Evolutionary conservation across 1,140 invertebrate genomes (phyloP), one percentile per base, ranked within the genome.

Genomic region (Thaumetopoea pityocampa): DNA sequence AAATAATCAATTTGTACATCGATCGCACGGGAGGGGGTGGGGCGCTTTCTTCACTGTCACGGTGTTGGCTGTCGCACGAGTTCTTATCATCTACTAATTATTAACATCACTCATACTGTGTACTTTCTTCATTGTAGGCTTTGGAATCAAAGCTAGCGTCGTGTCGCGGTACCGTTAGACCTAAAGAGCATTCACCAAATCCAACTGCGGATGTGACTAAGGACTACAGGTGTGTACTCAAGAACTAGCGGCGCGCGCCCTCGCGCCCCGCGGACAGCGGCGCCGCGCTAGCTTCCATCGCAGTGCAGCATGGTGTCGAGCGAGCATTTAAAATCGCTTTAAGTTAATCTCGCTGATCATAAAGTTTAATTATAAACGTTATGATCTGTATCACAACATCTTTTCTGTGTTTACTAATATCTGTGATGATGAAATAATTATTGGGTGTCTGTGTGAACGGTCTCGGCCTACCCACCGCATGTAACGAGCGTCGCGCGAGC

Each of bases 91-190:
- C 19, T 71, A 81, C 74, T 79, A 83, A 80, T 73, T 67, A 72
- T 66, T 69, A 82, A 79, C 65, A 67, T 67, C 74, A 76, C 79
- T 79, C 77, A 80, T 81, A 61, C 81, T 70, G 49, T 77, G 67
- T 67, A 68, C 53, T 84, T 86, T 81, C 72, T 80, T 77, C 69
- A 73, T 82, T 81, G 73, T 82, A 85, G 85, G 85, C 78, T 69
- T 81, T 86, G 83, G 85, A 86, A 86, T 85, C 85, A 74, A 86
- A 86, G 59, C 85, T 86, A 85, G 80, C 85, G 53, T 85, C 84
- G 71, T 86, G 83, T 81, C 83, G 83, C 61, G 80, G 81, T 79
- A 76, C 85, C 32, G 77, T 84, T 79, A 84, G 77, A 80, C 77
- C 79, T 80, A 84, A 81, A 73, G 79, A 84, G 52, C 79, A 76